Base-by-base conservation (phyloP, 2,113 vertebrate species). In the Corythornis vintsioides region DNA sequence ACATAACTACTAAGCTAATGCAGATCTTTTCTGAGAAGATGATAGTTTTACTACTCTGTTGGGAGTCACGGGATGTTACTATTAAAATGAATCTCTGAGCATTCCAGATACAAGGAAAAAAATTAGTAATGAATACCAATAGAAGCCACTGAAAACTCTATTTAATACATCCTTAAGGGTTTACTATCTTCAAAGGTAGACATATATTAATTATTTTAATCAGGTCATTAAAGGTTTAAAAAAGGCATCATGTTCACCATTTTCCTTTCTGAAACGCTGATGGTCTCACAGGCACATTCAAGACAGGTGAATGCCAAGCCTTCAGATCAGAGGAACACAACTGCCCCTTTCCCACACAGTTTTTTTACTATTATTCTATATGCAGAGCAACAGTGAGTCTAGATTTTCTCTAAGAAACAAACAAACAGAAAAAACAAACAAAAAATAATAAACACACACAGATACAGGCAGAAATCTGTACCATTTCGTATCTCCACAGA, bases 251-350 rank as follows among this genome's bases (percentile, higher is more conserved):
- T 0, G 0, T 60, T 75, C 20, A 52, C 18, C 7, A 47, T 72
- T 67, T 33, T 53, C 8, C 47, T 78, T 92, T 83, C 28, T 0
- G 0, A 74, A 72, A 67, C 40, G 60, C 26, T 50, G 29, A 38
- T 0, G 0, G 0, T 11, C 6, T n/a, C n/a, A 69, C 0, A 0
- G 21, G 15, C 3, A 2, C 31, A 42, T 22, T 72, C 26, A 61
- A 57, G 59, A 65, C 13, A 57, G 29, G 21, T 53, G 42, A 89
- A 83, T 5, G 42, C 7, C 0, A 0, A 89, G 19, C 17, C 38
- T 29, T 31, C 31, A 67, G 3, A 6, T 14, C 40, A 80, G 33
- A 81, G 38, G 21, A 82, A 56, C 5, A 8, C 25, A 71, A 61
- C 17, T 65, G n/a, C 15, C 4, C 13, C 18, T 21, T 53, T 77